A percentile compares a stretch with the other conserved stretches of the same genome.
These are phyloP conservation scores for Coracopsis vasa DNA, from an alignment of 2,113 vertebrate species.

Conservation along the genomic window DNA sequence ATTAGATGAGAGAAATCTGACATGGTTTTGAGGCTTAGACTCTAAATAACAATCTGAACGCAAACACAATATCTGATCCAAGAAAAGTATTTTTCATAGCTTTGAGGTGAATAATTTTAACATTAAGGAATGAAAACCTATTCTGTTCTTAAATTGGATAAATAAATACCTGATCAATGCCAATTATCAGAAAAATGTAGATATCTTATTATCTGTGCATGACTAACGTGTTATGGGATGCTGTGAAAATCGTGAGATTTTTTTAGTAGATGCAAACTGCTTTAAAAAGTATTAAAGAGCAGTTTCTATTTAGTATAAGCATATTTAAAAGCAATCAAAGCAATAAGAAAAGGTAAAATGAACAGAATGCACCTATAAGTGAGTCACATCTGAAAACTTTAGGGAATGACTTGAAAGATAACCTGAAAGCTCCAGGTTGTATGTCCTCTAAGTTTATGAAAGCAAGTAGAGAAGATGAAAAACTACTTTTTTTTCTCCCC, in stretches of 20 bases:
- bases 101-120: slow-evolving; percentile 51
- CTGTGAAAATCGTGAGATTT: neutral
- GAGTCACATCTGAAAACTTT: neutral
- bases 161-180: neutral
- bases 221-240: neutral
- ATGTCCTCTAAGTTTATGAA: neutral
- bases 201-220: neutral
- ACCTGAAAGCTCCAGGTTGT: neutral
- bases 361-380: neutral
- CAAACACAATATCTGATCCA: slow-evolving; percentile 60
- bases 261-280: neutral
- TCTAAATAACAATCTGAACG: slow-evolving; percentile 50
- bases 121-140: slow-evolving; percentile 42
- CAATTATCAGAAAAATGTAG: slow-evolving; percentile 25
- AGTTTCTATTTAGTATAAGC: neutral
- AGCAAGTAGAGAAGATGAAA: neutral
- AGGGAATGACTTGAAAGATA: neutral
- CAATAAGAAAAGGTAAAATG: neutral
- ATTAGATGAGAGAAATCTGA: slow-evolving; percentile 31
- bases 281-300: neutral
- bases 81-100: slow-evolving; percentile 31
- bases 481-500: neutral
- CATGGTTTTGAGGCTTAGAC: slow-evolving; percentile 9
- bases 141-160: slow-evolving; percentile 44
- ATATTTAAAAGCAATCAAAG: neutral